These are phyloP conservation scores for Thysanoteuthis rhombus DNA, from an alignment of 2,888 invertebrate species.

Conservation along the genomic window DNA sequence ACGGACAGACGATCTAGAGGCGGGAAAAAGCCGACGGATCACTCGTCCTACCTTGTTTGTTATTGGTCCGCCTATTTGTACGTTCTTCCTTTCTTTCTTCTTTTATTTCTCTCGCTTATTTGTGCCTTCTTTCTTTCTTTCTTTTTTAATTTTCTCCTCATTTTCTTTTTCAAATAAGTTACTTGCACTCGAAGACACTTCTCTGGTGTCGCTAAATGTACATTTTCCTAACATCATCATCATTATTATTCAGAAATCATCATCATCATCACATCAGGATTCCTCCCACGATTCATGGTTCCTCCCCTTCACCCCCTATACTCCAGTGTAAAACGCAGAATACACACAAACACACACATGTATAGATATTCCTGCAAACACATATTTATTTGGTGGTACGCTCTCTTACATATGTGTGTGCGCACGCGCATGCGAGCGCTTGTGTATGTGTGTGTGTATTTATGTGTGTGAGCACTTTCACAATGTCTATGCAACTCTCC, in stretches of 20 bases:
- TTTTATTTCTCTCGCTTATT: not conserved
- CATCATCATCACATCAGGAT: not conserved
- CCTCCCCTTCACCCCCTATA: not conserved
- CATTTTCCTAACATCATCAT: conserved; percentile 1
- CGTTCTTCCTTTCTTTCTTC: not conserved
- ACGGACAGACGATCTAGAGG: too few species aligned
- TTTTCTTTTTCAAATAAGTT: not conserved
- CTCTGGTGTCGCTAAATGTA: not conserved
- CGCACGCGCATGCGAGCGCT: too few species aligned
- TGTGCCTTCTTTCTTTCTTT: not conserved
- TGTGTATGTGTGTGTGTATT: too few species aligned
- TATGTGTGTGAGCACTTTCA: too few species aligned
- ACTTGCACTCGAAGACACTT: not conserved
- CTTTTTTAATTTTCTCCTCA: not conserved
- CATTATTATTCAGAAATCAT: not conserved
- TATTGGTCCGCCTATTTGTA: not conserved
- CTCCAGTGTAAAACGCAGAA: not conserved
- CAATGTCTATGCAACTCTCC: too few species aligned
- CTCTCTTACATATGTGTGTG: too few species aligned
- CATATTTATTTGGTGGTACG: too few species aligned
- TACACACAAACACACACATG: not conserved
- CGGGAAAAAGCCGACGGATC: too few species aligned
- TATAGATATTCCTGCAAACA: too few species aligned
- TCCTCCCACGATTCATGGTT: not conserved
- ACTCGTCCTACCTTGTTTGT: not conserved